Percentiles rank a stretch among this genome's conserved stretches.
These are phyloP conservation scores for Myiozetetes cayanensis DNA, from an alignment of 2,113 vertebrate genomes.

Conservation along the genomic window DNA sequence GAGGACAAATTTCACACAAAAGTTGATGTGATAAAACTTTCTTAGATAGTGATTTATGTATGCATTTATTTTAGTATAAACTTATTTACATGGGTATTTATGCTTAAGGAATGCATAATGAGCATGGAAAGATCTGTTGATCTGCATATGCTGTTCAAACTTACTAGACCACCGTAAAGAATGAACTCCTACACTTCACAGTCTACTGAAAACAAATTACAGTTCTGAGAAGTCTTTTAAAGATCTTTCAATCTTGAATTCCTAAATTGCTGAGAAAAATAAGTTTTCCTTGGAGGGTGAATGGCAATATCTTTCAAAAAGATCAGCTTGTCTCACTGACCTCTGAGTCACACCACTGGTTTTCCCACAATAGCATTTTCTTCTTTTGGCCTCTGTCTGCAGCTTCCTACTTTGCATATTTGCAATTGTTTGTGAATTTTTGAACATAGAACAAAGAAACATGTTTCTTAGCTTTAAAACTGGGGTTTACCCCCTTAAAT, in stretches of 20 bases:
- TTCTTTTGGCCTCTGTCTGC: background rate
- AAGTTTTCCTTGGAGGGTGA: background rate
- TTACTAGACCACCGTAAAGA: background rate
- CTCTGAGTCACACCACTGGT: background rate
- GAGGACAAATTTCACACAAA: background rate
- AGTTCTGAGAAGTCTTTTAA: background rate
- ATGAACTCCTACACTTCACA: background rate
- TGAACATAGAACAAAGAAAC: background rate
- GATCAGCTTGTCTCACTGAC: background rate
- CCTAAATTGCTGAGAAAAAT: background rate
- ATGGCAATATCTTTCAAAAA: background rate
- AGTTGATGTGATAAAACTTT: background rate
- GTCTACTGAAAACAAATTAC: background rate
- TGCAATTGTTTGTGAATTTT: background rate
- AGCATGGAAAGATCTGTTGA: background rate
- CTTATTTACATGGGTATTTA: background rate
- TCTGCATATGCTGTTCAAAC: background rate
- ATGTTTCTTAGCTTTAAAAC: background rate
- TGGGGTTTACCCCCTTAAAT: background rate
- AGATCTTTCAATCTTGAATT: background rate
- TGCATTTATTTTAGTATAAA: background rate
- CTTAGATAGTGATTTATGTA: background rate
- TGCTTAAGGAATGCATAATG: background rate
- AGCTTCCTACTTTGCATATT: background rate
- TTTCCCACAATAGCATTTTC: background rate